Conservation (phyloP, 2,888 invertebrate species). For the Hypselothyrea guttata region DNA sequence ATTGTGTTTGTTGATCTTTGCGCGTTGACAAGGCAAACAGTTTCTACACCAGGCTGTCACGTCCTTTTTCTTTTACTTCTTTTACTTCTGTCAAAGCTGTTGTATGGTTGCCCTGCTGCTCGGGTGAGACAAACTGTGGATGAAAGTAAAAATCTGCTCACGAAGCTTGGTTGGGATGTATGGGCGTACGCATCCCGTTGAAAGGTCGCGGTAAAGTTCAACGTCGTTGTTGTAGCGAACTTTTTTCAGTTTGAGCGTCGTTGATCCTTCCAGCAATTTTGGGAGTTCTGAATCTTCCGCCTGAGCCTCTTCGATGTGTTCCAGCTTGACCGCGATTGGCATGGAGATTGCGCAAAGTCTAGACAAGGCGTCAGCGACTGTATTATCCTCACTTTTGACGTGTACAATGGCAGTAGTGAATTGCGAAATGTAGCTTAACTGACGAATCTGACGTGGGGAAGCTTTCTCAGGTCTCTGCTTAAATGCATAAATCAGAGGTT, state of each 20-base stretch:
- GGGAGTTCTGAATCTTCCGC: background rate
- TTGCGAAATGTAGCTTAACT: constrained; percentile 3
- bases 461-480: constrained; percentile 4
- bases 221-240: background rate
- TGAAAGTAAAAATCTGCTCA: background rate
- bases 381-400: background rate
- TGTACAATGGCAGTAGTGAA: constrained; percentile 5
- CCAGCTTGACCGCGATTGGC: background rate
- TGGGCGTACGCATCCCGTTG: background rate
- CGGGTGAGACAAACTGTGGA: background rate
- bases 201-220: background rate
- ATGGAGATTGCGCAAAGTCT: background rate
- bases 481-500: background rate
- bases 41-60: background rate
- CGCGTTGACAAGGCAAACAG: constrained; percentile 13
- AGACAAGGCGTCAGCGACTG: constrained; percentile 4
- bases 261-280: background rate
- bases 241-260: background rate
- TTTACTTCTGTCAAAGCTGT: background rate
- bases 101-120: background rate
- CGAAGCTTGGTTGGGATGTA: background rate
- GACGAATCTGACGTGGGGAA: constrained; percentile 1
- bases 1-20: constrained; percentile 6
- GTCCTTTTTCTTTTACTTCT: background rate
- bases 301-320: background rate